Base-by-base conservation (phyloP, 2,888 invertebrate genomes). In the Stenotaenia linearis region DNA sequence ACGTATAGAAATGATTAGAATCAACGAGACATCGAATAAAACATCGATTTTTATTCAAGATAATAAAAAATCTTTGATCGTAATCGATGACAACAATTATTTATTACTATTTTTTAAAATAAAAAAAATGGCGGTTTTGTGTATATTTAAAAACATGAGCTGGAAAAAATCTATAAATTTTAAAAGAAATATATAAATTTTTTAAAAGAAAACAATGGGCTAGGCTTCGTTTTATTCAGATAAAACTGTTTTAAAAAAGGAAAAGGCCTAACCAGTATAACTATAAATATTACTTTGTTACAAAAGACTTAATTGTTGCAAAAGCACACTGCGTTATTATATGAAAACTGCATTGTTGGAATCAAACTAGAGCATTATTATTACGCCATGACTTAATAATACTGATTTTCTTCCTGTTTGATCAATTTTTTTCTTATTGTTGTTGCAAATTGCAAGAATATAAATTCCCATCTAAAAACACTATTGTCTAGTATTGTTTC, bases 341-440 rank as follows among this genome's bases (percentile, higher is more conserved):
- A 61, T 61, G 61, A 61, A 61, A 61, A 61, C 61, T 61, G 61
- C 61, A 25, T 61, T 61, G 61, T 61, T 61, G 61, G 61, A 61
- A 61, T 61, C 61, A 61, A 61, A 61, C 61, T 61, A 61, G 61
- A 61, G 61, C 61, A 61, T 25, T 61, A 61, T 61, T 61, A 61
- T 25, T 61, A 61, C 61, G 61, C 61, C 61, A 61, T 61, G 61
- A 61, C 25, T 61, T 25, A 25, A 61, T 61, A 61, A 61, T 61
- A 61, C 61, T 61, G 61, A 25, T 25, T 25, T 61, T 61, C 15
- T 23, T 61, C 25, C 23, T 25, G 7, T 61, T 61, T n/a, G n/a
- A 18, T 45, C n/a, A 6, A 45, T 18, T 45, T 25, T 61, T 61
- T 61, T 61, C 4, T 61, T 23, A 12, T 25, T 61, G 45, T 4